Evolutionary conservation across 2,888 invertebrate species (phyloP), one percentile per base, ranked within the genome.

Genomic region (Chamaedrilus cognettii): DNA sequence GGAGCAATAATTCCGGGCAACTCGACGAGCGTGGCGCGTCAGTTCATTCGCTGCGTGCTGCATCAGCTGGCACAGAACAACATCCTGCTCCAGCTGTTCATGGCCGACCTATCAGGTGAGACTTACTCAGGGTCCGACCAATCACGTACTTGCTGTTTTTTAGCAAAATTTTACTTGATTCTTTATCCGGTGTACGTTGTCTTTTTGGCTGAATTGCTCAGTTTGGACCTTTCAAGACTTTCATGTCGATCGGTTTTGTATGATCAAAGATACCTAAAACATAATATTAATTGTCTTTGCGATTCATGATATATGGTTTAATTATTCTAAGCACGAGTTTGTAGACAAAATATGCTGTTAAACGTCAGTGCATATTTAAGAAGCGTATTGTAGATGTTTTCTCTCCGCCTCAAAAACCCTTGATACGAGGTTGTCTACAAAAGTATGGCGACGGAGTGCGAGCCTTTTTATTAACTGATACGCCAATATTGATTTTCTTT

Each of bases 31-130:
- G 96, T 98, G 33, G 97, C 97, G 30, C 91, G 96, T 82, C 99
- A 99, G 86, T 96, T 98, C 86, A 87, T 99, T 69, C 89, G 99
- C 75, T 98, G 97, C 82, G 92, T 95, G 70, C 87, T 99, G 64
- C 98, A 99, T 82, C 96, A 98, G 85, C 87, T 99, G 64, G 95
- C 97, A 0, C 96, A 96, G 0, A 96, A 98, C 84, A 96, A 96
- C 72, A 92, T 99, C 70, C 98, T 98, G 83, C 88, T 93, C 72
- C 97, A 98, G 86, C 90, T 99, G 81, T 96, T 98, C 83, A 90
- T 94, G 84, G 93, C 93, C 19, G 89, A 92, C 79, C 90, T 92
- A 68, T 91, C 91, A 73, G 92, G 94, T 93, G 83, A 78, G 75
- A 49, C 31, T 34, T 11, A 58, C 34, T 28, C n/a, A n/a, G n/a